A percentile compares a stretch with the other conserved stretches of the same genome.
These are phyloP conservation scores for Xiphydria camelus DNA, from an alignment of 2,888 invertebrate species.

Conservation along the genomic window DNA sequence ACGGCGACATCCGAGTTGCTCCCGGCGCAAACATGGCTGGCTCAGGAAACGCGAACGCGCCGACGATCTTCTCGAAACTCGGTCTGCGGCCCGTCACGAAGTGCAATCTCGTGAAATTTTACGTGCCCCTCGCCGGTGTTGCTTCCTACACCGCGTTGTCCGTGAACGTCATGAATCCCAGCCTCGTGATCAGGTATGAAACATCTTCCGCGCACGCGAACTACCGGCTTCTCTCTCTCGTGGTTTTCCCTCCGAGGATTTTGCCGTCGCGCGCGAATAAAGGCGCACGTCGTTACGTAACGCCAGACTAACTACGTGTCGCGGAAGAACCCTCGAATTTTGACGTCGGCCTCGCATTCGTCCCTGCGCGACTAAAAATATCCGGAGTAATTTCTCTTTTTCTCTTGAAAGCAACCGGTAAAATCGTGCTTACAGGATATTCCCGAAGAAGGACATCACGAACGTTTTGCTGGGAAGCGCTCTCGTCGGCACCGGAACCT, in stretches of 20 bases:
- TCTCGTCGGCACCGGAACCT: conserved; percentile 80
- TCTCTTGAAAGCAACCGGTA: not conserved
- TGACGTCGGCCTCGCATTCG: not conserved
- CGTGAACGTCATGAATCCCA: conserved; percentile 83
- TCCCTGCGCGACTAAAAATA: not conserved
- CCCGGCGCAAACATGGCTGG: conserved; percentile 41
- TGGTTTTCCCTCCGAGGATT: too few relatives aligned
- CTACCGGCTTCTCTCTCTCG: too few relatives aligned
- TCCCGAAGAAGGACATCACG: conserved; percentile 76
- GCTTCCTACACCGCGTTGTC: conserved; percentile 78
- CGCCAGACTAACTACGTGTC: not conserved
- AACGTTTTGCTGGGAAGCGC: conserved; percentile 81
- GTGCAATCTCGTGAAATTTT: conserved; percentile 74
- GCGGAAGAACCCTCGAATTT: not conserved
- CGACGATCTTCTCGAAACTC: conserved; percentile 35
- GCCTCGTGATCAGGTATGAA: conserved; percentile 74
- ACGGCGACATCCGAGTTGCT: too few relatives aligned
- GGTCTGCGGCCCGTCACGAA: conserved; percentile 69
- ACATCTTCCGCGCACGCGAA: too few relatives aligned
- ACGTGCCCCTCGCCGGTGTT: conserved; percentile 75
- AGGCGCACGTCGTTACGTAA: too few relatives aligned
- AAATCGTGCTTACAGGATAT: conserved; percentile 64
- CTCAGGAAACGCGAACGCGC: conserved; percentile 32
- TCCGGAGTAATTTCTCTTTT: not conserved
- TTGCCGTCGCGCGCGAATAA: too few relatives aligned